These are phyloP conservation scores for Arge pagana DNA, from an alignment of 2,888 invertebrate genomes.

Conservation along the genomic window DNA sequence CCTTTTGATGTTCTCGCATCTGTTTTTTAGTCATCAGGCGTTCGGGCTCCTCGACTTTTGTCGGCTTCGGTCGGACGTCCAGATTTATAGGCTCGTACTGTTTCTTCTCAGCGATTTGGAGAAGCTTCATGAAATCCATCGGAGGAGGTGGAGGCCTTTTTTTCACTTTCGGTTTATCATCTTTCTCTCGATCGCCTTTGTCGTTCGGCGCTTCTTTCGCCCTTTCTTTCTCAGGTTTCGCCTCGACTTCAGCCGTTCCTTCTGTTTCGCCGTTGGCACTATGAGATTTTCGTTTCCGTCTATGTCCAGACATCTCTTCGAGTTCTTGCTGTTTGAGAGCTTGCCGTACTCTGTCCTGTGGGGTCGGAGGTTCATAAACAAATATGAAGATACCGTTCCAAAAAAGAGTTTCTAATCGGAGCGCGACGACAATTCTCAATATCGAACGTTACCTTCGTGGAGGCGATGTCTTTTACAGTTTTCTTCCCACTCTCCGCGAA, in stretches of 20 bases:
- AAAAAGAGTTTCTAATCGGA: constrained; percentile 1
- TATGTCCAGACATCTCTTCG: constrained; percentile 73
- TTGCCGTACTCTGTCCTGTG: constrained; percentile 71
- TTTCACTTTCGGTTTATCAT: constrained; percentile 64
- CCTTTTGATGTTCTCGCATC: constrained; percentile 73
- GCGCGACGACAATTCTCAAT: background rate
- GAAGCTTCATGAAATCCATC: constrained; percentile 76
- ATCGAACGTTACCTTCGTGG: constrained; percentile 55
- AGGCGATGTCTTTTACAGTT: constrained; percentile 59
- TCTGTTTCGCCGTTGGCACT: constrained; percentile 42
- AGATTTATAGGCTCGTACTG: constrained; percentile 77
- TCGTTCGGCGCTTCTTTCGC: constrained; percentile 46
- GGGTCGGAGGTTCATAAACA: background rate
- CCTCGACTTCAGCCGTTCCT: constrained; percentile 45
- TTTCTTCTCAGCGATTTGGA: constrained; percentile 83
- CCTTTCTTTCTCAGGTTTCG: constrained; percentile 54
- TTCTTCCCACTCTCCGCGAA: constrained; percentile 65
- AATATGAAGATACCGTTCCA: background rate
- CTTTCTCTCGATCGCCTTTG: constrained; percentile 48
- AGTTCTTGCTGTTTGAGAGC: constrained; percentile 73
- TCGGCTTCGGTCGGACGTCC: constrained; percentile 58
- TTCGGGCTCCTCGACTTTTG: constrained; percentile 63
- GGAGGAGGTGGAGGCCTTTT: constrained; percentile 70
- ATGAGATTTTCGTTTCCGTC: constrained; percentile 62
- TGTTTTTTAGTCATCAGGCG: constrained; percentile 82